Evolutionary conservation across 2,113 vertebrate genomes (phyloP), one percentile per base, ranked within the genome.

Genomic region (Nibea albiflora): DNA sequence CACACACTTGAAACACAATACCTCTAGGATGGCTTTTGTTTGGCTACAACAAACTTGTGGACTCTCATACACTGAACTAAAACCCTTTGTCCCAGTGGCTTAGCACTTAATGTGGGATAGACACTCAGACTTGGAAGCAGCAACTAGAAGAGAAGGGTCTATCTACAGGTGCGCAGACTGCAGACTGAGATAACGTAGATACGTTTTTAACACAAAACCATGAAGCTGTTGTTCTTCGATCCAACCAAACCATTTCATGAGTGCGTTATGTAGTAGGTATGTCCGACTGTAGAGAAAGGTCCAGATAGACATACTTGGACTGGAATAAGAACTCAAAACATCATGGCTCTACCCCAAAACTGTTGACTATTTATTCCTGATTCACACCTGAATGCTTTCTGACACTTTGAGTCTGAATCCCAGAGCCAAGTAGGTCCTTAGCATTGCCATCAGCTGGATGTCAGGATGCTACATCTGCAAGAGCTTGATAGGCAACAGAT

Each of bases 401-500:
- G 50, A 80, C 54, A 49, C 58, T 35, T 46, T 57, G 65, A 74
- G 22, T 60, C 77, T 73, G 54, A 35, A 53, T 44, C 22, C 49
- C 28, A 11, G 26, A 66, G 28, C 74, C 71, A 85, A 76, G 61
- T 46, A 39, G 66, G 68, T 78, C 20, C 62, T 24, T 2, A 53
- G 12, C 71, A 31, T 1, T 52, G 70, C 74, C 81, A 82, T 46
- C 42, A 19, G 69, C 26, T 5, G 35, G 56, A 67, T 56, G 75
- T 67, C 80, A 84, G 78, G 31, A 61, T 61, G 31, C 4, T 72
- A 63, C 77, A 76, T 85, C 58, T 61, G 58, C 54, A 50, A 67
- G 70, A 70, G 73, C 54, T 74, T 83, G 54, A 63, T 81, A 77
- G n/a, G 60, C 75, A 60, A 57, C 66, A 75, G 6, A 81, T 82